Base-by-base conservation (phyloP, 1,140 invertebrate species). In the Nasonia vitripennis region DNA sequence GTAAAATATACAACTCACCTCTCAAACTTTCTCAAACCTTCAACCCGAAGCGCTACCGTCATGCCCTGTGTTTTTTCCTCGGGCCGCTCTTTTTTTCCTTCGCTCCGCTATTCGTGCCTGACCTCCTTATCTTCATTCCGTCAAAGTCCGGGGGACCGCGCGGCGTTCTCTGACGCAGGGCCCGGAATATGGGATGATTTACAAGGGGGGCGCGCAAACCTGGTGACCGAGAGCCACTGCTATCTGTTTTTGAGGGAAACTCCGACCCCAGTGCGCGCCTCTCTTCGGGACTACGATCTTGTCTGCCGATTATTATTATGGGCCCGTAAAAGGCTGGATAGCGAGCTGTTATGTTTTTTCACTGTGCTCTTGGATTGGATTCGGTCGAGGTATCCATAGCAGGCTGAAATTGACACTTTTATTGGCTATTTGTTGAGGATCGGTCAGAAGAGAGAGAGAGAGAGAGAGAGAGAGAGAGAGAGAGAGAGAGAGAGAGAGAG, bases 81-180 rank as follows among this genome's bases (percentile, higher is more conserved):
- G 2, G 20, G 5, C 17, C 34, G 6, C 17, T 31, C 23, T 78
- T 78, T 80, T 75, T 80, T 80, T 27, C 5, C 34, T 80, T 70
- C 31, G 6, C n/a, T 45, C 34, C 20, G 20, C 73, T 31, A 0
- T 31, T 34, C 51, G 2, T 5, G 12, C 27, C 62, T 45, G 34
- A 68, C 78, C 78, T 80, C 20, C 78, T 80, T 70, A 80, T 80
- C 78, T 80, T 12, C 34, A 4, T 45, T 45, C 78, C 78, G 78
- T 70, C 78, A 67, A 79, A 79, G 17, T 10, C 34, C 27, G 31
- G 11, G 34, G 68, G 55, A 10, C 67, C 9, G 17, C 23, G 34
- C 34, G 34, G 5, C 27, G 68, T n/a, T 75, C 75, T 27, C 75
- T 1, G 0, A 23, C 41, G 27, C 1, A 51, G 45, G 48, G 27